A percentile compares a stretch with the other conserved stretches of the same genome.
Evolutionary conservation across 2,888 invertebrate genomes (phyloP).

Genomic region (Nephrocerus scutellatus): DNA sequence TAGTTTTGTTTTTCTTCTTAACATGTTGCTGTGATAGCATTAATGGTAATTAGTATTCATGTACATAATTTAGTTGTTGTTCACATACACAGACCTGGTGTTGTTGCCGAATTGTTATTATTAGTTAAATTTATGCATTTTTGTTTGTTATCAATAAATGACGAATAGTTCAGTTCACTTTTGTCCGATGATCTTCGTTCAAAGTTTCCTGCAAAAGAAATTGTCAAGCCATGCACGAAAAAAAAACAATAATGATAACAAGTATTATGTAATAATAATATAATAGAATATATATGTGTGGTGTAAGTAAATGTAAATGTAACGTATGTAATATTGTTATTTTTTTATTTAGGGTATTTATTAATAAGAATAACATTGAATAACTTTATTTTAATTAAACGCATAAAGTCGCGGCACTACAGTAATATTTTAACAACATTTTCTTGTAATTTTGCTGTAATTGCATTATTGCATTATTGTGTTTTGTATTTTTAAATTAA

Average conservation of each 20-base stretch:
- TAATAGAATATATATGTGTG: slow-evolving; percentile 17
- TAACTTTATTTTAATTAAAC: too few species aligned
- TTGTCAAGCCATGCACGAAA: slow-evolving; percentile 47
- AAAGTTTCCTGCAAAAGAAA: slow-evolving; percentile 48
- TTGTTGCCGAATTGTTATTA: slow-evolving; percentile 48
- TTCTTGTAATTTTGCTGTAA: too few species aligned
- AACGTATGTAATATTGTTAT: too few species aligned
- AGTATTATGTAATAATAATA: slow-evolving; percentile 17
- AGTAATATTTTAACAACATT: too few species aligned
- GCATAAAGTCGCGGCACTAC: too few species aligned
- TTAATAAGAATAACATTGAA: too few species aligned
- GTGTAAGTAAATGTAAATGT: too few species aligned
- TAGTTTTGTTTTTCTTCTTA: slow-evolving; percentile 18
- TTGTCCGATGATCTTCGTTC: slow-evolving; percentile 48
- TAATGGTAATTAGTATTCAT: too few species aligned
- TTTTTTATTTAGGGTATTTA: too few species aligned
- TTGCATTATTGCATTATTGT: too few species aligned
- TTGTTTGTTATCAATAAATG: slow-evolving; percentile 46
- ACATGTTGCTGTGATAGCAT: slow-evolving; percentile 16
- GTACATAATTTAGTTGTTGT: too few species aligned
- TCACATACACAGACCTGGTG: slow-evolving; percentile 48
- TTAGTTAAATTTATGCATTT: slow-evolving; percentile 48
- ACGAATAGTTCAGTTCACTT: slow-evolving; percentile 47
- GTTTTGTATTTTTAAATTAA: too few species aligned
- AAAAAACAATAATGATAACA: slow-evolving; percentile 18